Evolutionary conservation across 2,888 invertebrate species (phyloP), one percentile per base, ranked within the genome.

Genomic region (Trichogramma evanescens): DNA sequence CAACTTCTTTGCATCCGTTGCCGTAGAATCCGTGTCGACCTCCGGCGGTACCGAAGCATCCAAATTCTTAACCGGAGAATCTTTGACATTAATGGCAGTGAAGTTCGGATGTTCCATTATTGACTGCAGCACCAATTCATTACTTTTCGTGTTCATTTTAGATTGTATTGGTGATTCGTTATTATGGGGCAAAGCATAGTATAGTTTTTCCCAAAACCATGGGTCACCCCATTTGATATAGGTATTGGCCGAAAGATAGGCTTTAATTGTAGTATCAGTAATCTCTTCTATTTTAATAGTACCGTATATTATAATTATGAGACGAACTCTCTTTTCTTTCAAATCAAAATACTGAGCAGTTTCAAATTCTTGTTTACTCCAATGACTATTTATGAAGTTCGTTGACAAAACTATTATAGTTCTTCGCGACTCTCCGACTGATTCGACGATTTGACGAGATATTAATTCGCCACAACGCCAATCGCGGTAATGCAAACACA

Each of bases 221-320:
- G 87, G 86, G 72, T 91, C 90, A 7, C 86, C 89, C 89, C 89
- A 90, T 69, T 87, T 86, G 39, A 92, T 81, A 70, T 91, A 92
- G 0, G 91, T 92, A 73, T 89, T 90, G 76, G 84, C 86, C 62
- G 82, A 82, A 5, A 92, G 78, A 72, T 91, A 91, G 0, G 86
- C 82, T 71, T 86, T 83, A 50, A 89, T 80, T 68, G 88, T 88
- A 0, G 84, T 80, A 70, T 89, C 89, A 60, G 89, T 78, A 64
- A 81, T 79, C 40, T 84, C 81, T 44, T 80, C 79, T 1, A 83
- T 79, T 5, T 85, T 83, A 43, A 89, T 82, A 58, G 89, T 88
- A 10, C 88, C 87, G 66, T 87, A 84, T 7, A 91, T 78, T 10
- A 93, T 82, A 3, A 91, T 81, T 51, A 91, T 86, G 0, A 90